Percentiles rank a stretch among this genome's conserved stretches.
phyloP scores from a whole-genome alignment of 2,797 vertebrate genomes.

The Taenioides sp. region DNA sequence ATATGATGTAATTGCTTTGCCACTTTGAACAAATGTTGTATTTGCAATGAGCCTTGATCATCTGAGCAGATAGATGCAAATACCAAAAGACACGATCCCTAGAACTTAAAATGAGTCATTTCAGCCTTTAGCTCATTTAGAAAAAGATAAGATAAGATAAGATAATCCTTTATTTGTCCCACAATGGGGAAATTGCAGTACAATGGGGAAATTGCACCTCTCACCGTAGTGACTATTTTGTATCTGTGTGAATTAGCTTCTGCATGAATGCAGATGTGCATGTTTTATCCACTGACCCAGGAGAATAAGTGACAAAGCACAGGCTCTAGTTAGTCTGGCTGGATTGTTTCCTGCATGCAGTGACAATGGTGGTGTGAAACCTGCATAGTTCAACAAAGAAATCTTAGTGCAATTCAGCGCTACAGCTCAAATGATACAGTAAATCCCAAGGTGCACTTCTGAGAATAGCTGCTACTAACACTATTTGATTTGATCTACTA shows the following conservation, averaged over 20 bases:
- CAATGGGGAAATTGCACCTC: too few relatives aligned
- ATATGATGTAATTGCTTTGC: conserved; percentile 27
- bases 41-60: conserved; percentile 35
- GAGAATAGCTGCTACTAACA: neutral
- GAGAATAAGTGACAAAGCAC: conserved; percentile 34
- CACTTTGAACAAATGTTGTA: conserved; percentile 49
- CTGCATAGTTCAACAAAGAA: conserved; percentile 20
- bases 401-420: neutral
- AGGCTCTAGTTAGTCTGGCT: conserved; percentile 31
- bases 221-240: conserved; percentile 44
- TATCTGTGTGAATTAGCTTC: conserved; percentile 47
- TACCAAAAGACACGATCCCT: conserved; percentile 36
- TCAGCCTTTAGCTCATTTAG: conserved; percentile 43
- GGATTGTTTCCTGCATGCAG: conserved; percentile 50
- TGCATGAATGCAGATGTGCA: conserved; percentile 55
- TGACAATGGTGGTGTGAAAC: conserved; percentile 16
- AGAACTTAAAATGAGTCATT: conserved; percentile 50
- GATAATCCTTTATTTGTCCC: too few relatives aligned
- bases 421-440: neutral
- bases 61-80: conserved; percentile 25
- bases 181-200: too few relatives aligned
- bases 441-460: neutral
- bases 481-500: neutral
- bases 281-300: conserved; percentile 52
- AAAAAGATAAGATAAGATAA: too few relatives aligned